Conservation (phyloP, 37 sponge, comb jelly and placozoan species). For the Ianthella basta region DNA sequence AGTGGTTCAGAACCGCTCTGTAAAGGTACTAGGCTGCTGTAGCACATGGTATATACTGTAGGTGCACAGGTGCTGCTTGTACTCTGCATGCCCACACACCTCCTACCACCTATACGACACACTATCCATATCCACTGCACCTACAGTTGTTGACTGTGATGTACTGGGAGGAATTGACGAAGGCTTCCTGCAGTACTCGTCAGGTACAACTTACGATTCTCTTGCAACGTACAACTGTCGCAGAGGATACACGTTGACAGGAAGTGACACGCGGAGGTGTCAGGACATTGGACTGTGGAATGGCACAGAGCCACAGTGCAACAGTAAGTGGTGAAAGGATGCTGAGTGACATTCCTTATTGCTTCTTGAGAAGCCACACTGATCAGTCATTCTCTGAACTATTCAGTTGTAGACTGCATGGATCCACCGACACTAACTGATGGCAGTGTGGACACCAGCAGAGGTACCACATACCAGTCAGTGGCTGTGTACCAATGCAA, state of each 20-base stretch:
- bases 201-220: neutral
- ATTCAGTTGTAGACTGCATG: neutral
- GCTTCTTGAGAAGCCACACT: too few species aligned
- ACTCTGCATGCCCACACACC: neutral
- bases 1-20: neutral
- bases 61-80: too few species aligned
- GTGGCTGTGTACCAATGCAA: neutral
- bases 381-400: neutral
- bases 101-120: too few species aligned
- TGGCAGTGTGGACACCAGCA: neutral
- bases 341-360: too few species aligned
- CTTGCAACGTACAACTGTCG: neutral
- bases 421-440: neutral
- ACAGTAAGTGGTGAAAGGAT: neutral
- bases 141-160: conserved; percentile 15
- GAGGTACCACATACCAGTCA: conserved; percentile 16
- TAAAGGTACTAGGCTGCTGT: too few species aligned
- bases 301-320: neutral
- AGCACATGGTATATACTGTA: too few species aligned
- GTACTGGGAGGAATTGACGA: conserved; percentile 1
- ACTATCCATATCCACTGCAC: neutral
- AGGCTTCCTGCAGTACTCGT: conserved; percentile 9
- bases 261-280: neutral
- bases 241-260: neutral
- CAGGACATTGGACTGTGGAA: neutral